A percentile compares a stretch with the other conserved stretches of the same genome.
Evolutionary conservation across 1,140 invertebrate species (phyloP).

Genomic region (Teleopsis dalmanni): DNA sequence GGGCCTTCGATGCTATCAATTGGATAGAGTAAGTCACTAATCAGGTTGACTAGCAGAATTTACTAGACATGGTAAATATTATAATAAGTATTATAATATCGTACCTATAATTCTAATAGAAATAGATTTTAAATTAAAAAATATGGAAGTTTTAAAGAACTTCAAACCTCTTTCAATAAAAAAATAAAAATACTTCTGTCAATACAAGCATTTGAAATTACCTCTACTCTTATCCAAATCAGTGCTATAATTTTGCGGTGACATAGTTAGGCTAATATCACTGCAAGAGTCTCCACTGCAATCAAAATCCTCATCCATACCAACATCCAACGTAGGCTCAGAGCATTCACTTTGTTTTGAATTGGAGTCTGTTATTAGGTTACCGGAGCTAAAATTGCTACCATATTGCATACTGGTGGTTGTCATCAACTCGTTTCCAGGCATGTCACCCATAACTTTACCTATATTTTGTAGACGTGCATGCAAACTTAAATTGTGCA

Average conservation of each 20-base stretch:
- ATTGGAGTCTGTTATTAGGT: too few relatives aligned
- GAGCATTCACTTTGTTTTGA: too few relatives aligned
- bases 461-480: conserved; percentile 24
- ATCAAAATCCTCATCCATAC: conserved; percentile 38
- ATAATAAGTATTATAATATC: neutral
- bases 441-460: too few relatives aligned
- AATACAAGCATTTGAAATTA: conserved; percentile 3
- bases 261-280: conserved; percentile 42
- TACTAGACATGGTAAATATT: neutral
- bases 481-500: conserved; percentile 31
- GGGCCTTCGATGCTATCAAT: too few relatives aligned
- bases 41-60: neutral
- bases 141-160: neutral
- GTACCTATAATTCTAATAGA: neutral
- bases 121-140: neutral
- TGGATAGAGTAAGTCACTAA: too few relatives aligned
- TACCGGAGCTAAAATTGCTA: too few relatives aligned
- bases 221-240: conserved; percentile 34
- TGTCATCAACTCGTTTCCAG: too few relatives aligned
- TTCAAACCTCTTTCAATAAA: neutral
- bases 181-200: neutral
- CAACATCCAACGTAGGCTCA: conserved; percentile 27
- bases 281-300: conserved; percentile 40
- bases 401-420: too few relatives aligned
- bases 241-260: conserved; percentile 29